Base-by-base conservation (phyloP, 2,888 invertebrate genomes). In the Galerucella calmariensis region DNA sequence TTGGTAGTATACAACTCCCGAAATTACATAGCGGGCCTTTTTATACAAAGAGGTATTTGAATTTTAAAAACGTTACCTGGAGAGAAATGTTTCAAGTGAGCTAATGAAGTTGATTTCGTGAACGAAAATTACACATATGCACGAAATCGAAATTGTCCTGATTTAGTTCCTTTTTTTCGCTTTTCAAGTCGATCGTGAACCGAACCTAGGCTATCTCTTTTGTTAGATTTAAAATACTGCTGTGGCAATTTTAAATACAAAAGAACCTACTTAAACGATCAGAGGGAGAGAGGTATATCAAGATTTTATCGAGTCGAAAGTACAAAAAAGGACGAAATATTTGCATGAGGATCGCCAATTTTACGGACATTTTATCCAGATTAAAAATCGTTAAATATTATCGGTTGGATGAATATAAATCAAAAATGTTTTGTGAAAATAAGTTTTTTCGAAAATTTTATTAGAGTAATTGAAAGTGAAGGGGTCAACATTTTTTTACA, bases 221-320 rank as follows among this genome's bases (percentile, higher is more conserved):
- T 24, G 27, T 61, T 61, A 12, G 61, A 61, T 61, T 24, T 61
- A 61, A 61, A 61, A 61, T 61, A 61, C 61, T 61, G 35, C 61
- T 27, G n/a, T 24, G 24, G 35, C 58, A 58, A 58, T 58, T 58
- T 58, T n/a, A 58, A 58, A 58, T 16, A 58, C 58, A 58, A 58
- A 58, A 24, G 58, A 58, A 24, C 20, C 46, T 24, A 58, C 20
- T 16, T 11, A 11, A n/a, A 24, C 16, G 58, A 24, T 14, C n/a
- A 24, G 20, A 58, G 58, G 58, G 24, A 58, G 24, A 20, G 8
- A 58, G 16, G n/a, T 58, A 58, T 58, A 58, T 58, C 10, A 5
- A 58, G 58, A 58, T 58, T 9, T 24, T 58, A 58, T 58, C 58
- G 9, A 2, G 3, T 16, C 5, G n/a, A 11, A 8, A 16, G 12